These are phyloP conservation scores for Hemaris fuciformis DNA, from an alignment of 2,888 invertebrate genomes.

Conservation along the genomic window DNA sequence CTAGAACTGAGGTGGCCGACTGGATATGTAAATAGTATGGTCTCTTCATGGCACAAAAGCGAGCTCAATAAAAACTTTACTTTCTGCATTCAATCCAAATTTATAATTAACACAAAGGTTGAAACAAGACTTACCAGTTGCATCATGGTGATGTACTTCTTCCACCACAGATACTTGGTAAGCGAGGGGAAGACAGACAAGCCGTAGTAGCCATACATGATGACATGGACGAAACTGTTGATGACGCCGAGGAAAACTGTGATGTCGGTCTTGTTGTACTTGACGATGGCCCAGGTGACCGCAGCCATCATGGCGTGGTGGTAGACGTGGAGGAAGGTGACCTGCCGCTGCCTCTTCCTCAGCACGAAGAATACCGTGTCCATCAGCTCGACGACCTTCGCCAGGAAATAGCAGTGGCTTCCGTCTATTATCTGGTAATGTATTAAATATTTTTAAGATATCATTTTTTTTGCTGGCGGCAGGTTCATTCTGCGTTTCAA, in stretches of 20 bases:
- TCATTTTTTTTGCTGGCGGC: too few species aligned
- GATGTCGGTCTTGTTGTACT: constrained; percentile 86
- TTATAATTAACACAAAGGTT: background rate
- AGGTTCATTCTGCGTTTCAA: too few species aligned
- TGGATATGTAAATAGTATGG: too few species aligned
- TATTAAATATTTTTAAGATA: background rate
- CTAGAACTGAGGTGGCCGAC: too few species aligned
- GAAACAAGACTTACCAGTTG: constrained; percentile 84
- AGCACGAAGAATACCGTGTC: constrained; percentile 93
- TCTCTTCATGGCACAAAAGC: too few species aligned
- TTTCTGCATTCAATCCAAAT: background rate
- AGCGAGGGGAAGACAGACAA: constrained; percentile 85
- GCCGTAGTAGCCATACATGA: constrained; percentile 90
- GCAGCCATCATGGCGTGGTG: constrained; percentile 88
- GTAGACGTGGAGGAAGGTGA: constrained; percentile 92
- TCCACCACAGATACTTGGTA: constrained; percentile 90
- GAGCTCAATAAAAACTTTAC: too few species aligned
- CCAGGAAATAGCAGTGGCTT: constrained; percentile 85
- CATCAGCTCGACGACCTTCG: constrained; percentile 86
- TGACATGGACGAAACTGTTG: constrained; percentile 87
- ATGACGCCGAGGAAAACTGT: constrained; percentile 84
- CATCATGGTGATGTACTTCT: constrained; percentile 88
- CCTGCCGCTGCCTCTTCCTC: constrained; percentile 87
- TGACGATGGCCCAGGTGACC: constrained; percentile 86
- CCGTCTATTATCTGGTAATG: constrained; percentile 40